phyloP scores from a whole-genome alignment of 30 jellyfish, hydroid and myxozoan genomes.

The Aurelia aurita region DNA sequence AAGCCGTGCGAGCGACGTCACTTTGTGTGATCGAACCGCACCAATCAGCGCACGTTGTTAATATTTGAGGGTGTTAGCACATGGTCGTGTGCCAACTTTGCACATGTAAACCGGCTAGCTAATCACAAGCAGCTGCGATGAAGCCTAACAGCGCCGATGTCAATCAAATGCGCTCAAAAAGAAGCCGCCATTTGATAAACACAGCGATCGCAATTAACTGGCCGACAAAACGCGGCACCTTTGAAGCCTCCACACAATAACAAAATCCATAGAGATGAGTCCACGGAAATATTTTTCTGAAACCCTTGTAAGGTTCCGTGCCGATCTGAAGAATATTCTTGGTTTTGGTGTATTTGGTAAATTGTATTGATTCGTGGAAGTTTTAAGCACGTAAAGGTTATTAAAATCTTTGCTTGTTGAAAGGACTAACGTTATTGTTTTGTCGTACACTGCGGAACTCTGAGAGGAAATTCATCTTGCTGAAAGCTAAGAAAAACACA shows the following conservation, averaged over 20 bases:
- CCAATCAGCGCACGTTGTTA: slow-evolving; percentile 82
- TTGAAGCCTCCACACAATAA: slow-evolving; percentile 76
- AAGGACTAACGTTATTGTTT: slow-evolving; percentile 14
- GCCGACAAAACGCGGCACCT: slow-evolving; percentile 89
- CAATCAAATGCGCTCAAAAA: slow-evolving; percentile 78
- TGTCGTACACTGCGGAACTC: slow-evolving; percentile 41
- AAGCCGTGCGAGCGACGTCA: slow-evolving; percentile 92
- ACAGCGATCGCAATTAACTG: slow-evolving; percentile 85
- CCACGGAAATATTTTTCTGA: slow-evolving; percentile 66
- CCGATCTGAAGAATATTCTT: slow-evolving; percentile 65
- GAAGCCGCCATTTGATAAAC: slow-evolving; percentile 86
- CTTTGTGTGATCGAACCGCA: slow-evolving; percentile 84
- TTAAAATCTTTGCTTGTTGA: slow-evolving; percentile 37
- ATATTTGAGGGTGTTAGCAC: slow-evolving; percentile 91
- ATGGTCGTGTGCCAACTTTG: slow-evolving; percentile 97
- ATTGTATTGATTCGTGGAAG: slow-evolving; percentile 67
- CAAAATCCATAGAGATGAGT: slow-evolving; percentile 71
- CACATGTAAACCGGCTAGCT: slow-evolving; percentile 93
- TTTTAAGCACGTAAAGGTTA: slow-evolving; percentile 47
- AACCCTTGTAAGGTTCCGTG: slow-evolving; percentile 83
- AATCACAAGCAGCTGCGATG: slow-evolving; percentile 97
- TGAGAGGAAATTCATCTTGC: neutral
- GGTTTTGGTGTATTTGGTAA: slow-evolving; percentile 66
- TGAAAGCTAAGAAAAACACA: slow-evolving; percentile 5
- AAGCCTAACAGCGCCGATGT: slow-evolving; percentile 87